phyloP scores from a whole-genome alignment of 1,140 invertebrate genomes.

The Brachionus sp. region DNA sequence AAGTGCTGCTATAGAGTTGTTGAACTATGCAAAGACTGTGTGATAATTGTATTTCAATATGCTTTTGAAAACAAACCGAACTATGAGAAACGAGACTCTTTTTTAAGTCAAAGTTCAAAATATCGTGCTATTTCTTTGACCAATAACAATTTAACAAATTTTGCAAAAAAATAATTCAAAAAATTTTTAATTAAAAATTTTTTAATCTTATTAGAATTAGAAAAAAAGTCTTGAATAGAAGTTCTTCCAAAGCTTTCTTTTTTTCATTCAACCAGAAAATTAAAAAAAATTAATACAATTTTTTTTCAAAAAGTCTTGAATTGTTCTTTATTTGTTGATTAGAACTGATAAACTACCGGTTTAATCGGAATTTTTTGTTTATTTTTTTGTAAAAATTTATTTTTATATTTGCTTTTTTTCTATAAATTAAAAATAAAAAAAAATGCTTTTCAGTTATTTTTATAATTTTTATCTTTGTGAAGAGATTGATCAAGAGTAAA shows the following conservation, averaged over 20 bases:
- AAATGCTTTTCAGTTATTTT: no score
- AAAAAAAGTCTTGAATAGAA: background rate
- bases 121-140: background rate
- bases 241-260: background rate
- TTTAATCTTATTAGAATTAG: background rate
- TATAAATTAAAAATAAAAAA: background rate
- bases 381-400: background rate
- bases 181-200: background rate
- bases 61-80: slow-evolving; percentile 50
- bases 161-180: background rate
- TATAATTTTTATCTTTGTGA: no score
- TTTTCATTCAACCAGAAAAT: no score
- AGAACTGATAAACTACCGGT: background rate
- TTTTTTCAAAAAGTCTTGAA: no score
- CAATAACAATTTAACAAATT: background rate
- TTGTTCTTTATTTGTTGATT: background rate
- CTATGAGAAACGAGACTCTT: background rate
- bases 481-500: no score
- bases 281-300: no score
- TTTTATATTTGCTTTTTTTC: background rate
- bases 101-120: background rate
- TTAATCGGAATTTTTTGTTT: background rate
- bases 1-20: slow-evolving; percentile 58
- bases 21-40: slow-evolving; percentile 58
- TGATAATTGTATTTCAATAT: slow-evolving; percentile 60